Conservation (phyloP, 37 sponge, comb jelly and placozoan species). For the Chondrilla cf. caribensis region DNA sequence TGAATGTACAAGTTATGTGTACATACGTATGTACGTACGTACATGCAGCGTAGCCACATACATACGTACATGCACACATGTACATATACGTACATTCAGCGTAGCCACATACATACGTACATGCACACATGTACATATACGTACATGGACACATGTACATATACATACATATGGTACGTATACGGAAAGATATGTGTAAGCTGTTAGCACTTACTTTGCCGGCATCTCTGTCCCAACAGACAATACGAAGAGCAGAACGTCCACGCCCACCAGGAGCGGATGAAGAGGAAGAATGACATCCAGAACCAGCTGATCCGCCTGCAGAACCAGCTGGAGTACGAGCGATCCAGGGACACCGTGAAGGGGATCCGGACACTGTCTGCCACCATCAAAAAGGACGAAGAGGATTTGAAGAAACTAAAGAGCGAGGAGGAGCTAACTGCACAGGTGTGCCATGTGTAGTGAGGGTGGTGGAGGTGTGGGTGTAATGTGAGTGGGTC, state of each 20-base stretch:
- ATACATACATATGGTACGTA: not conserved
- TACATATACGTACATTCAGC: no score
- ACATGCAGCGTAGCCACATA: no score
- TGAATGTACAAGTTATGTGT: no score
- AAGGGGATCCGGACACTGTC: slow-evolving; percentile 1
- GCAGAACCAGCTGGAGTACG: slow-evolving; percentile 23
- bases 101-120: not conserved
- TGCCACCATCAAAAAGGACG: slow-evolving; percentile 24
- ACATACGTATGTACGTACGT: not conserved
- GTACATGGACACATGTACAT: not conserved
- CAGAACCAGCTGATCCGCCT: slow-evolving; percentile 15
- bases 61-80: no score
- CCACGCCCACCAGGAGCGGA: slow-evolving; percentile 22
- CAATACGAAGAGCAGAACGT: slow-evolving; percentile 22
- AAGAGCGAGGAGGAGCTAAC: not conserved
- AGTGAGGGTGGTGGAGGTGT: not conserved
- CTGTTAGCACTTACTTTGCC: no score
- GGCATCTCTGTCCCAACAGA: no score
- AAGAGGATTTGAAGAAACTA: slow-evolving; percentile 8
- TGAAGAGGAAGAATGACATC: slow-evolving; percentile 26
- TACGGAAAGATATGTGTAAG: no score
- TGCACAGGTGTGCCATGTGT: not conserved
- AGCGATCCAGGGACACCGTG: slow-evolving; percentile 14
- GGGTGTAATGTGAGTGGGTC: not conserved
- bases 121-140: not conserved